Evolutionary conservation across 37 sponge, comb jelly and placozoan genomes (phyloP).

Genomic region (Eunapius fragilis): DNA sequence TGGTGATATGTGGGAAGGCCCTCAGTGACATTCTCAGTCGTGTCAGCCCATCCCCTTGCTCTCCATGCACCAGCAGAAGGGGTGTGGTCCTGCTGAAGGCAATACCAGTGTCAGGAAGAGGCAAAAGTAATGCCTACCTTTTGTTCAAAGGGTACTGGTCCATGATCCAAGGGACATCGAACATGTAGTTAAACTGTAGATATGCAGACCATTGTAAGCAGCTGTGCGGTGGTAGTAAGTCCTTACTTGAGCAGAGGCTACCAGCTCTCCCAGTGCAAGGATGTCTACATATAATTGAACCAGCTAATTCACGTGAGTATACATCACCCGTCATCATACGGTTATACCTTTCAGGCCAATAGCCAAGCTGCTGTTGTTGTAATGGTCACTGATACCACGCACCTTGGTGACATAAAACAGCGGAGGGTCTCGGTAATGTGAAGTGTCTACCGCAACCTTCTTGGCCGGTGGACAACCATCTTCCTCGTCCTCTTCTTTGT

Average conservation of each 20-base stretch:
- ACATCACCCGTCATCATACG: neutral
- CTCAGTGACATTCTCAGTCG: constrained; percentile 30
- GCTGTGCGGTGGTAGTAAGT: neutral
- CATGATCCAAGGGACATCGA: constrained; percentile 89
- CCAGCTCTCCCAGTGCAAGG: constrained; percentile 59
- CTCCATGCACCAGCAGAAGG: constrained; percentile 76
- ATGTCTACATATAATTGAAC: constrained; percentile 41
- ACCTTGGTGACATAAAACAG: constrained; percentile 68
- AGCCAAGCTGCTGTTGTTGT: constrained; percentile 41
- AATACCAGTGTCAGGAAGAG: neutral
- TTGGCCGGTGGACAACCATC: neutral
- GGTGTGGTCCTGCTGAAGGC: constrained; percentile 38
- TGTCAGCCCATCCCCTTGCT: constrained; percentile 20
- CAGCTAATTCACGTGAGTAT: neutral
- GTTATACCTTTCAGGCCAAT: constrained; percentile 62
- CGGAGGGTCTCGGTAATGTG: neutral
- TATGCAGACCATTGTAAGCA: neutral
- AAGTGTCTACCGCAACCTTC: neutral
- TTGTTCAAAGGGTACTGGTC: constrained; percentile 79
- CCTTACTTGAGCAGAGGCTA: constrained; percentile 73
- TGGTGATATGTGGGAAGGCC: constrained; percentile 62
- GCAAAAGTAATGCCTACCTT: constrained; percentile 7
- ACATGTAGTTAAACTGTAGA: constrained; percentile 90
- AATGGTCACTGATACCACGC: constrained; percentile 36
- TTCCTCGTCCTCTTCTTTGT: neutral